Percentiles rank a stretch among this genome's conserved stretches.
Conservation (phyloP, 1,140 invertebrate species). For the Drosophila setifemur region DNA sequence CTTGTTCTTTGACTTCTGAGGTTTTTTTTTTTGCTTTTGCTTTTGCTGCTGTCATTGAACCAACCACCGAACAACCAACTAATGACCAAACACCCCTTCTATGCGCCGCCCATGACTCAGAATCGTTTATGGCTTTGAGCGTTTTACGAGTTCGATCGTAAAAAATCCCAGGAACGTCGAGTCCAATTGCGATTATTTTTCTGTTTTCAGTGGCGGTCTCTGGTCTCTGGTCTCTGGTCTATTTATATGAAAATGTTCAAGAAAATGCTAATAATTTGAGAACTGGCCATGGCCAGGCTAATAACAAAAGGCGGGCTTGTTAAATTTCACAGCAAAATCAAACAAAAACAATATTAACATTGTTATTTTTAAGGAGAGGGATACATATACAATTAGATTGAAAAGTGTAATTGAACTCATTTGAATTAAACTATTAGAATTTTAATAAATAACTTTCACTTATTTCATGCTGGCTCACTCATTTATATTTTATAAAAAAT, state of each 20-base stretch:
- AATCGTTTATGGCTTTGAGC: constrained; percentile 52
- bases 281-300: no score
- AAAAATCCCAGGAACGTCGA: constrained; percentile 31
- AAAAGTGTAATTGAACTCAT: no score
- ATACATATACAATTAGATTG: no score
- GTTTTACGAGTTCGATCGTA: constrained; percentile 67
- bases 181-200: constrained; percentile 15
- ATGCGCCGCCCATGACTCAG: constrained; percentile 26
- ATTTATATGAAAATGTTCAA: constrained; percentile 51
- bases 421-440: no score
- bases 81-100: not conserved
- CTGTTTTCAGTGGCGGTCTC: constrained; percentile 12
- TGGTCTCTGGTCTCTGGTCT: constrained; percentile 25
- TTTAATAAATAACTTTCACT: not conserved
- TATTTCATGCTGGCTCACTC: not conserved
- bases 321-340: no score
- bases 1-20: constrained; percentile 25
- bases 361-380: no score
- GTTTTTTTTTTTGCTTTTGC: no score
- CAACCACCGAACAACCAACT: not conserved
- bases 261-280: no score
- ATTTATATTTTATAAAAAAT: not conserved
- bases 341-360: no score
- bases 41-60: constrained; percentile 26
- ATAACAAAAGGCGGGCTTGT: no score